A percentile compares a stretch with the other conserved stretches of the same genome.
phyloP scores from a whole-genome alignment of 1,140 invertebrate species.

The Saxidomus purpurata region DNA sequence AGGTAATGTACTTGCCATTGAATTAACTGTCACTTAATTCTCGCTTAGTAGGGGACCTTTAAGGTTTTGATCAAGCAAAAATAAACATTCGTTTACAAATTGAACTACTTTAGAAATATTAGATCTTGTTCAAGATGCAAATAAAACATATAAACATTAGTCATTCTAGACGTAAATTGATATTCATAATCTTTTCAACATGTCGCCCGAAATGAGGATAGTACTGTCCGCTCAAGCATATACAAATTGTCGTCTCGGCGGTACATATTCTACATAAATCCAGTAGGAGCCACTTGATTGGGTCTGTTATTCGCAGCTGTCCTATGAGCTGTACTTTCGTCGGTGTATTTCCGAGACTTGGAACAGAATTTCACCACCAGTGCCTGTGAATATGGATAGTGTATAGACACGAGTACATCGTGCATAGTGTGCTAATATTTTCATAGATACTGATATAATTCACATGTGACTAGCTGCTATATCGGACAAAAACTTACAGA shows the following conservation, averaged over 20 bases:
- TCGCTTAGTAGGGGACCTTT: too few species aligned
- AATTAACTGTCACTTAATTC: too few species aligned
- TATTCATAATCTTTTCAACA: neutral
- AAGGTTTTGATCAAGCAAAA: too few species aligned
- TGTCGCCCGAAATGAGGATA: too few species aligned
- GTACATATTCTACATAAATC: neutral
- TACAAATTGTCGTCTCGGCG: neutral
- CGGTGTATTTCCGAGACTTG: conserved; percentile 22
- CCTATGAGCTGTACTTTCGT: neutral
- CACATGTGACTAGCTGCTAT: neutral
- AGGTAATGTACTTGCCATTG: too few species aligned
- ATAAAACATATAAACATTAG: neutral
- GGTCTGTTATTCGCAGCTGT: neutral
- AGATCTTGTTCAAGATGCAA: neutral
- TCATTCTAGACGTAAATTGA: neutral
- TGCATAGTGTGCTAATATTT: neutral
- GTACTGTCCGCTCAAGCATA: too few species aligned
- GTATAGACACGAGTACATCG: neutral
- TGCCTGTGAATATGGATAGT: conserved; percentile 16
- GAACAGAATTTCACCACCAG: conserved; percentile 51
- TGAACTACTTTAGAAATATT: neutral
- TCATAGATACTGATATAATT: neutral
- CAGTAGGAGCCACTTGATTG: neutral
- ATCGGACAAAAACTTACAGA: neutral
- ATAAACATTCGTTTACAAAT: neutral